Conservation (phyloP, 30 jellyfish, hydroid and myxozoan species). For the Mastigias papua region DNA sequence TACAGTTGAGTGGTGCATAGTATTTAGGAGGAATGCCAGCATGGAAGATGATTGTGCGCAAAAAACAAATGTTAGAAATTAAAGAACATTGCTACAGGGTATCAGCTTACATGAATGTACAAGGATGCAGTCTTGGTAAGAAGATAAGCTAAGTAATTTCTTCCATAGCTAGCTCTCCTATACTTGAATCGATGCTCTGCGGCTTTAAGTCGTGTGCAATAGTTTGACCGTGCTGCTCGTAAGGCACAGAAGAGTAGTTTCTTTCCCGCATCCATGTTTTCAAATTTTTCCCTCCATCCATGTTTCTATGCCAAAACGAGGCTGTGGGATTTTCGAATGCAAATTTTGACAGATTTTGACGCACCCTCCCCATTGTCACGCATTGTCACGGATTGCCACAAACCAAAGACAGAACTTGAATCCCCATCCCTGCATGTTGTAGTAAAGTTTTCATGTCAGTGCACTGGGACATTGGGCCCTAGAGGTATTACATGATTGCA, state of each 20-base stretch:
- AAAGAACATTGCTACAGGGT: background rate
- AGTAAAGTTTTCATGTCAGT: too few species aligned
- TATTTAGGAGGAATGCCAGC: too few species aligned
- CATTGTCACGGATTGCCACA: too few species aligned
- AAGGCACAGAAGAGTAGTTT: background rate
- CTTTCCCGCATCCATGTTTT: background rate
- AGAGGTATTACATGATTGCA: too few species aligned
- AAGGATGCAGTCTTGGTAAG: conserved; percentile 36
- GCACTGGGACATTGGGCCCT: too few species aligned
- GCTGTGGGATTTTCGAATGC: too few species aligned
- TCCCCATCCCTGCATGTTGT: too few species aligned
- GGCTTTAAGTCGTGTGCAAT: background rate
- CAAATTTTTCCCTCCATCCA: background rate
- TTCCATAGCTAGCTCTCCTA: background rate
- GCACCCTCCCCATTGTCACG: too few species aligned
- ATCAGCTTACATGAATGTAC: conserved; percentile 29
- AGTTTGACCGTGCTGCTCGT: background rate
- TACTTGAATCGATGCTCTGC: background rate
- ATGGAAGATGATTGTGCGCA: too few species aligned
- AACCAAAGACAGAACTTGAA: too few species aligned
- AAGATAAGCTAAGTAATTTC: background rate
- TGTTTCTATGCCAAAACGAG: background rate
- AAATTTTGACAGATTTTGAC: too few species aligned
- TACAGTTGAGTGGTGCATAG: too few species aligned
- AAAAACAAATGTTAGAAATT: background rate